phyloP scores from a whole-genome alignment of 2,797 vertebrate species.

The Aselliscus stoliczkanus region DNA sequence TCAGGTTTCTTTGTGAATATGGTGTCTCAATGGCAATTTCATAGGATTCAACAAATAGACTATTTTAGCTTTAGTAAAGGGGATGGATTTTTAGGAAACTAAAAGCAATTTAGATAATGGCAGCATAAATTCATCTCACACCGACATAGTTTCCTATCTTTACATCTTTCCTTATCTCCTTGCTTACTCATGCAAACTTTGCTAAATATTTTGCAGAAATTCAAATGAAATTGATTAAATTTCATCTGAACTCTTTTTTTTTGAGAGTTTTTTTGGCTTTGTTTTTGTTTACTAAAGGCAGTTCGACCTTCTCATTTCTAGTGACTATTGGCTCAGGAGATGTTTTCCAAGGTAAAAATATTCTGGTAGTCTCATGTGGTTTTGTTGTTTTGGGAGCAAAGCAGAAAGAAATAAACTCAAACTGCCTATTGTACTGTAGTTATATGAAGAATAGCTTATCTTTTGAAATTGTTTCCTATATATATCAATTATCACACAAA shows the following conservation, averaged over 20 bases:
- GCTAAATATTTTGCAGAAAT: not conserved
- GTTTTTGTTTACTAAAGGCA: not conserved
- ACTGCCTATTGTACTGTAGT: not conserved
- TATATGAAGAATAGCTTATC: constrained; percentile 15
- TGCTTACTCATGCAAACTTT: not conserved
- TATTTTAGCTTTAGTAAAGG: not conserved
- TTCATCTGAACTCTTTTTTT: not conserved
- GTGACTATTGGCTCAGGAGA: not conserved
- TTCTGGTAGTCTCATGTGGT: not conserved
- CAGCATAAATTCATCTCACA: not conserved
- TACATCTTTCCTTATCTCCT: not conserved
- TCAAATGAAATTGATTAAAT: not conserved
- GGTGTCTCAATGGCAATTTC: not conserved
- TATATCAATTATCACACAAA: constrained; percentile 24
- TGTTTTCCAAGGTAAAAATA: constrained; percentile 6
- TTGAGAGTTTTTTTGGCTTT: not conserved
- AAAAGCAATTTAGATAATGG: not conserved
- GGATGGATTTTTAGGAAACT: not conserved
- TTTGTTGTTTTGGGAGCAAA: not conserved
- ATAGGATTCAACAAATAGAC: not conserved
- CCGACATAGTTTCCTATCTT: not conserved
- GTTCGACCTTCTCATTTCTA: not conserved
- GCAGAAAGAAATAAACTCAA: not conserved
- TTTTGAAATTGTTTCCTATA: constrained; percentile 56
- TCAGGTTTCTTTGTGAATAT: not conserved